Conservation (phyloP, 2,113 vertebrate genomes). For the Eurypyga helias region DNA sequence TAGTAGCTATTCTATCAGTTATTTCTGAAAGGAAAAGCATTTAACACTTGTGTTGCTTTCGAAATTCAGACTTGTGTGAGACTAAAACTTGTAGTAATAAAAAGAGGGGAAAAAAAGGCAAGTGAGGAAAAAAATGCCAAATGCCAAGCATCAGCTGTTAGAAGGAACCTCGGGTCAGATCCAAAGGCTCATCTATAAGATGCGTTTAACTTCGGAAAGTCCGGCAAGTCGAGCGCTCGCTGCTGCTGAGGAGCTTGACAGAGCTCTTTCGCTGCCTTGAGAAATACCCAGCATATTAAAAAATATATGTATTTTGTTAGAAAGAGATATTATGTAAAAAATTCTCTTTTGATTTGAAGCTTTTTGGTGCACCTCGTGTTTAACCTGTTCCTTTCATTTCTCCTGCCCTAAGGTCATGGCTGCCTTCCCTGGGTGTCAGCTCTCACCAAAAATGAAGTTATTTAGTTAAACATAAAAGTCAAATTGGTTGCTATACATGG, state of each 20-base stretch:
- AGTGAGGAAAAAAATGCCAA: background rate
- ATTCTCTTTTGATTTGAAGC: background rate
- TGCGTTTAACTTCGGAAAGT: background rate
- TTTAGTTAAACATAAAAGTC: background rate
- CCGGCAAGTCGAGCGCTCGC: background rate
- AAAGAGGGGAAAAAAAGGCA: background rate
- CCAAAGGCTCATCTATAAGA: background rate
- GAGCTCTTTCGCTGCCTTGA: background rate
- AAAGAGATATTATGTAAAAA: background rate
- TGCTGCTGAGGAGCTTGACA: background rate
- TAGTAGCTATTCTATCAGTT: background rate
- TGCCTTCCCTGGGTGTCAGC: background rate
- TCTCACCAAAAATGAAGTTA: background rate
- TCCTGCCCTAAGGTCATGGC: background rate
- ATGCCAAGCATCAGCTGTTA: background rate
- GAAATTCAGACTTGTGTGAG: background rate
- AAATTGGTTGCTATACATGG: fast-evolving
- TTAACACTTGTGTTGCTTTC: background rate
- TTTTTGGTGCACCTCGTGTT: background rate
- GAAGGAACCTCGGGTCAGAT: background rate
- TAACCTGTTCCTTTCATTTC: background rate
- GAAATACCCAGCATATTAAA: background rate
- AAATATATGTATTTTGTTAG: background rate
- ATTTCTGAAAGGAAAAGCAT: background rate
- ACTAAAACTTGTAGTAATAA: background rate